Evolutionary conservation across 1,140 invertebrate species (phyloP), one percentile per base, ranked within the genome.

Genomic region (Metopolophium dirhodum): DNA sequence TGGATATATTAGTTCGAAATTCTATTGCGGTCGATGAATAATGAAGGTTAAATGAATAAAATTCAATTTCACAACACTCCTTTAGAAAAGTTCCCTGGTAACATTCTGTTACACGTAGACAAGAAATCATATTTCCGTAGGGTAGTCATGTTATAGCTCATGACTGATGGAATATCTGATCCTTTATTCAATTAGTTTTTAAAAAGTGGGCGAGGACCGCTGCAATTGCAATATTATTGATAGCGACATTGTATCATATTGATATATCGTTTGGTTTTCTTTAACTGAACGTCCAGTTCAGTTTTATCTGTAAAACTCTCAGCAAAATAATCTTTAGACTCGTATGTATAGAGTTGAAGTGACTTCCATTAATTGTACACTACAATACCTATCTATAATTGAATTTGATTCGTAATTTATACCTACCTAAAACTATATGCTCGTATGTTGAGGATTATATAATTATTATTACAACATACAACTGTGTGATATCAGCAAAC

Each of bases 361-460:
- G 85, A 47, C 45, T 47, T 30, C 41, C 9, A 47, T 86, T 83
- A 86, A 86, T 86, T 45, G n/a, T 86, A 86, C 23, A 47, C 85
- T 18, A 86, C 85, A 86, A 86, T 86, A 47, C 61, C 30, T 77
- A n/a, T 30, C 41, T 86, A 86, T 47, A 86, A 47, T 86, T 86
- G 41, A 86, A 47, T 86, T 86, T 11, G 26, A 30, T 47, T 86
- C 83, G 41, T 47, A 86, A 4, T 68, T n/a, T 18, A 68, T 68
- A 77, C n/a, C 30, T 77, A 77, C 41, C 41, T 41, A 41, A 3
- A 41, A 41, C 3, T 41, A 4, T 41, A 41, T 41, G 41, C 14
- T n/a, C 61, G 61, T 68, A 8, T n/a, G 30, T n/a, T 26, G 4
- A 47, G 41, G 11, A 86, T 47, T 18, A 86, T 45, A 85, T 37